Conservation (phyloP, 2,113 vertebrate species). For the Saccopteryx bilineata region DNA sequence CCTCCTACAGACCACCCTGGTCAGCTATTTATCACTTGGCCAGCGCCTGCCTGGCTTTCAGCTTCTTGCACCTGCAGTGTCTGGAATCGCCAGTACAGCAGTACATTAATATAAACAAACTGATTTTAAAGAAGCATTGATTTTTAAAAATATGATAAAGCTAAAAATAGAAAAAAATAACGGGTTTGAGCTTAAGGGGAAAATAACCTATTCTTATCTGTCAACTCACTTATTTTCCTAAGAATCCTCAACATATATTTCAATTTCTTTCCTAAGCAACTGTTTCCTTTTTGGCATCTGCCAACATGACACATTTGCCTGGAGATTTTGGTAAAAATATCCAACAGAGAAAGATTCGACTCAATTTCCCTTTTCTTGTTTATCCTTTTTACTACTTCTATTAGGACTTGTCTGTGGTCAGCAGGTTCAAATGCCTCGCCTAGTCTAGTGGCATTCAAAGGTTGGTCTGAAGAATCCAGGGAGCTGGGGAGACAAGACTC, state of each 20-base stretch:
- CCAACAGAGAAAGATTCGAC: background rate
- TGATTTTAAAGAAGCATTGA: background rate
- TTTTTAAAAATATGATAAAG: conserved; percentile 44
- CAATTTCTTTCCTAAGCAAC: conserved; percentile 57
- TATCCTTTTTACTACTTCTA: background rate
- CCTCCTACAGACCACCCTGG: background rate
- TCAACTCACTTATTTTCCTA: conserved; percentile 9
- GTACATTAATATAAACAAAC: background rate
- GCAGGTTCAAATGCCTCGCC: background rate
- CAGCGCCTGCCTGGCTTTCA: background rate
- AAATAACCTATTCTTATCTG: background rate
- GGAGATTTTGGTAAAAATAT: conserved; percentile 53
- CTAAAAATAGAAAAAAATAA: background rate
- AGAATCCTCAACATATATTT: background rate
- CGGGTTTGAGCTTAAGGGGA: background rate
- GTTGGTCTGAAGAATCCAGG: background rate
- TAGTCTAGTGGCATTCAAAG: background rate
- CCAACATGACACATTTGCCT: conserved; percentile 46
- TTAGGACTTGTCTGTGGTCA: background rate
- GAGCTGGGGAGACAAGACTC: background rate
- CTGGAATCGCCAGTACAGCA: background rate
- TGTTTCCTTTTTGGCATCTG: conserved; percentile 12
- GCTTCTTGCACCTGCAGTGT: background rate
- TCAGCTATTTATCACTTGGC: background rate
- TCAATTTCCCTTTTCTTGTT: background rate